Base-by-base conservation (phyloP, 1,140 invertebrate species). In the Hydropsyche tenuis region DNA sequence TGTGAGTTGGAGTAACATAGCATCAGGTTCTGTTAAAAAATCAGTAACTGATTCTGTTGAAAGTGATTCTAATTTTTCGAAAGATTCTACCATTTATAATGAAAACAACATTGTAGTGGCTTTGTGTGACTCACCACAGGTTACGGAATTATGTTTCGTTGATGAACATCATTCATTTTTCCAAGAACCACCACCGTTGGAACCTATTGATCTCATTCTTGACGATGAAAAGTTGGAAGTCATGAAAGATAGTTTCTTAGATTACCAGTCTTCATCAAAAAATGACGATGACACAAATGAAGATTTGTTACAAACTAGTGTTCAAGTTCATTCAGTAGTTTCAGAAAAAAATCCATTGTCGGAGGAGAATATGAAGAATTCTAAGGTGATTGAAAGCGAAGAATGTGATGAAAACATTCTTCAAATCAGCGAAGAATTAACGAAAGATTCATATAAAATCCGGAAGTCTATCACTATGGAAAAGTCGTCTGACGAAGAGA, bases 401-500 rank as follows among this genome's bases (percentile, higher is more conserved):
- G 30, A 37, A 37, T 37, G 9, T 37, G 30, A 37, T 37, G 30
- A 37, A 37, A 37, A 37, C 30, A 37, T 37, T 37, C 30, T 37
- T 48, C 45, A 48, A 48, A n/a, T n/a, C 16, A 16, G 16, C 3
- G 16, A 48, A 4, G 45, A 48, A 48, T 16, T 14, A 14, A 48
- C 14, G 4, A 48, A 48, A 48, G 16, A 16, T 7, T 14, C 45
- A 23, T 9, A 56, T 5, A 37, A 37, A 37, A 9, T 37, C 3
- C 3, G 30, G 9, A 56, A 56, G 20, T 18, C 20, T 1, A 18
- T 30, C 6, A 12, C n/a, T n/a, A 83, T 84, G 79, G 85, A 85
- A 43, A 86, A 85, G 69, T 85, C 83, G 0, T 85, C 83, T 0
- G 85, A 86, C 65, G 84, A 85, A 11, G 85, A 85, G 37, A 81